These are phyloP conservation scores for Centropyge bicolor DNA, from an alignment of 2,797 vertebrate species.

Conservation along the genomic window DNA sequence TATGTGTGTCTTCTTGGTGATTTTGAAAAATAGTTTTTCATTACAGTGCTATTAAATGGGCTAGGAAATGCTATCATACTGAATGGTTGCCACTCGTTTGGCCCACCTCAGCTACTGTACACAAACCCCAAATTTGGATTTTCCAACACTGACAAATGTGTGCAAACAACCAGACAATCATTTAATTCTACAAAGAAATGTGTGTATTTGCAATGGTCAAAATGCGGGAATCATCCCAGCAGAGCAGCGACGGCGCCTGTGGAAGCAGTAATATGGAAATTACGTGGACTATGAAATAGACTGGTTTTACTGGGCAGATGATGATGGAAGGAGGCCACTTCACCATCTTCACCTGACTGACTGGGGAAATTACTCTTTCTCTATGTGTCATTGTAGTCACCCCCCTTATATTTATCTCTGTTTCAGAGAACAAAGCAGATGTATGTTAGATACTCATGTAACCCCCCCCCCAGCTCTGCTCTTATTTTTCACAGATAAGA, in stretches of 20 bases:
- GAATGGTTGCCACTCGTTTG: background rate
- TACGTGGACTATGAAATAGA: constrained; percentile 68
- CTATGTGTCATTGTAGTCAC: constrained; percentile 61
- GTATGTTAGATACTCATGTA: constrained; percentile 41
- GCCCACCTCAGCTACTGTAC: background rate
- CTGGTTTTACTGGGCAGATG: constrained; percentile 63
- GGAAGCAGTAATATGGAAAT: constrained; percentile 53
- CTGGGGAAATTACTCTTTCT: constrained; percentile 59
- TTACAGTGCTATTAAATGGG: background rate
- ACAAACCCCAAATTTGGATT: background rate
- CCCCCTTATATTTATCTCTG: constrained; percentile 52
- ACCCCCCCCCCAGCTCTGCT: constrained; percentile 25
- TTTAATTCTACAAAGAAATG: background rate
- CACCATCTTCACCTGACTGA: constrained; percentile 64
- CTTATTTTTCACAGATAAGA: constrained; percentile 58
- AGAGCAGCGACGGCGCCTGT: constrained; percentile 2
- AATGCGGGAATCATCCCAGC: background rate
- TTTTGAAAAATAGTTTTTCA: background rate
- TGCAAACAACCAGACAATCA: background rate
- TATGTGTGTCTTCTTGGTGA: background rate
- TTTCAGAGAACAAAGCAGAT: constrained; percentile 64
- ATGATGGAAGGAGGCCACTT: constrained; percentile 57
- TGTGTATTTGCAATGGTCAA: background rate
- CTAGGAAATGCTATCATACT: background rate
- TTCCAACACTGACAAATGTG: background rate